Percentiles rank a stretch among this genome's conserved stretches.
Evolutionary conservation across 2,797 vertebrate genomes (phyloP).

Genomic region (Sorex maritimensis): DNA sequence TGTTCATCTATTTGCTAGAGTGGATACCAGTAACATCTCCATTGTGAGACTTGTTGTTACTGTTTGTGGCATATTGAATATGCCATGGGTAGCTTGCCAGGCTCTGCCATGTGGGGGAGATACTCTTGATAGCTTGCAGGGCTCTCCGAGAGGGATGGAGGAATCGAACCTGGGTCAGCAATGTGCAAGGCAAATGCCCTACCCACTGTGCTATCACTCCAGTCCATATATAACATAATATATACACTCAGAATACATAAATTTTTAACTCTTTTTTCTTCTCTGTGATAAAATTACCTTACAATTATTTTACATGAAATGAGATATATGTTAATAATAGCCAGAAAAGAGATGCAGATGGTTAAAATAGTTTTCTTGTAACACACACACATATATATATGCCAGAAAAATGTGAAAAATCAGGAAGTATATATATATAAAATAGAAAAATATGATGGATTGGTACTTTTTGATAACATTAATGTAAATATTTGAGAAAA

Average conservation of each 20-base stretch:
- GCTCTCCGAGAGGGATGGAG: no score
- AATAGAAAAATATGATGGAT: slow-evolving; percentile 1
- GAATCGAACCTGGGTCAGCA: no score
- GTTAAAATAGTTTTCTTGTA: not conserved
- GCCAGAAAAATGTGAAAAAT: not conserved
- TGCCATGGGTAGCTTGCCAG: no score
- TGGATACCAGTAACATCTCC: no score
- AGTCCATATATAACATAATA: no score
- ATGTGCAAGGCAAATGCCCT: no score
- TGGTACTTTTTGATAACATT: slow-evolving; percentile 47
- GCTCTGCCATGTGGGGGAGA: no score
- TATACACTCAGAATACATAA: not conserved
- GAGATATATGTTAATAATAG: not conserved
- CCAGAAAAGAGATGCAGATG: slow-evolving; percentile 36
- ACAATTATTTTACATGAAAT: slow-evolving; percentile 50
- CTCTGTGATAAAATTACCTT: slow-evolving; percentile 28
- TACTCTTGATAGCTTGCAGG: no score
- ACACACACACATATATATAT: not conserved
- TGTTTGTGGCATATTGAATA: no score
- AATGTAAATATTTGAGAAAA: slow-evolving; percentile 14
- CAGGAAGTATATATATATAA: not conserved
- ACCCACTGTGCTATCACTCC: no score
- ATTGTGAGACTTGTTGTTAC: no score
- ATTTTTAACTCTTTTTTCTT: not conserved
- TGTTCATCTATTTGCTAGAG: no score